Evolutionary conservation across 2,888 invertebrate species (phyloP).

Genomic region (Aphidoletes aphidimyza): DNA sequence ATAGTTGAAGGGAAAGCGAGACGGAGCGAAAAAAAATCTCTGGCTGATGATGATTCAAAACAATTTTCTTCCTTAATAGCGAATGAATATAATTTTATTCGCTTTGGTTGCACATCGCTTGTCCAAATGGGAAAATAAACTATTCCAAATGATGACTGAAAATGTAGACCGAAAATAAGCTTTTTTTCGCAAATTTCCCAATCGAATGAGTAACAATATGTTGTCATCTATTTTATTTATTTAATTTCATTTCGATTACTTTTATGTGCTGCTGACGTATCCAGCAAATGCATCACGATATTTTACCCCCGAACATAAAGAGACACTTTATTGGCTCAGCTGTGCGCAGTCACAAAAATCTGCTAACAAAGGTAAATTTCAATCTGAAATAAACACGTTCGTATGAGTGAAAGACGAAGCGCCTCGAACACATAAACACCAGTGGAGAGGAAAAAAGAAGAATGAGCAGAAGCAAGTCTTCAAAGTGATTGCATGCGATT

Average conservation of each 20-base stretch:
- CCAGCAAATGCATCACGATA: conserved; percentile 44
- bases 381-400: conserved; percentile 44
- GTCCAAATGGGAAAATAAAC: no score
- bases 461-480: not conserved
- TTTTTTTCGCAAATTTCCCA: not conserved
- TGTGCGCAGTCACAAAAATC: conserved; percentile 31
- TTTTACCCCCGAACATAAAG: conserved; percentile 14
- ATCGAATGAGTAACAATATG: conserved; percentile 28
- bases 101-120: no score
- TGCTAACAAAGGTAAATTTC: conserved; percentile 45
- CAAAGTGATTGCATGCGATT: conserved; percentile 51
- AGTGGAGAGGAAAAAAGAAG: not conserved
- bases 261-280: conserved; percentile 43
- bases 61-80: not conserved
- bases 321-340: not conserved
- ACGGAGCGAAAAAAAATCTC: not conserved
- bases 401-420: not conserved
- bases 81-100: conserved; percentile 1
- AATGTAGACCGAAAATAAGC: no score
- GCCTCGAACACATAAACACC: not conserved
- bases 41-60: not conserved
- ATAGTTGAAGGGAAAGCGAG: not conserved
- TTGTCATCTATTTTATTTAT: conserved; percentile 45
- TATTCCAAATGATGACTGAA: no score
- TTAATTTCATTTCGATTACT: conserved; percentile 49